Evolutionary conservation across 2,888 invertebrate species (phyloP), one percentile per base, ranked within the genome.

Genomic region (Metacarcinus magister): DNA sequence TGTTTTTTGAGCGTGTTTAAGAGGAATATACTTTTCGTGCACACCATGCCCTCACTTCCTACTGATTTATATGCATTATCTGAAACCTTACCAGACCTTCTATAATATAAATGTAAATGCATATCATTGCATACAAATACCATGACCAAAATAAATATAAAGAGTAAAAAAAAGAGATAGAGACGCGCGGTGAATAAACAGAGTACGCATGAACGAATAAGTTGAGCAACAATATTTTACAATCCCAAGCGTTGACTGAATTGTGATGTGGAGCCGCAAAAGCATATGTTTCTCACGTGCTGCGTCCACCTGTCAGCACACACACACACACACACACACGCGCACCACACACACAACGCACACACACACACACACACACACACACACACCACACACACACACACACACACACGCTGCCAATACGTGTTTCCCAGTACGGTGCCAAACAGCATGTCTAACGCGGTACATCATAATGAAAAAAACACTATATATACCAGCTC

Each of bases 181-280:
- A 87, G 13, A 87, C 39, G 32, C 39, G 32, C 32, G 16, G 87
- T 87, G 39, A 87, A 87, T 87, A 87, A 32, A 87, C 87, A 87
- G 8, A 32, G 1, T 7, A 87, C 32, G 39, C 32, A 39, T 39
- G 87, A 39, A 39, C 39, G 87, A 87, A 39, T 39, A 39, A 39
- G 87, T 87, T 39, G 32, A n/a, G 87, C 87, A 87, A 87, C 87
- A 87, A 87, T 87, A 87, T 87, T 87, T 87, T 87, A 87, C 87
- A 87, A 87, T 87, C 87, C 87, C 32, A n/a, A 39, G 4, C 87
- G 32, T 7, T 39, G 32, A 7, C 39, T 28, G 87, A 32, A 87
- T 87, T 32, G 87, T 39, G 87, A 87, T 87, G 87, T 87, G 87
- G 13, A 39, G 8, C 32, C 87, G 32, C 87, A 32, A 87, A 87